A percentile compares a stretch with the other conserved stretches of the same genome.
Conservation (phyloP, 2,797 vertebrate genomes). For the Naso thynnoides region DNA sequence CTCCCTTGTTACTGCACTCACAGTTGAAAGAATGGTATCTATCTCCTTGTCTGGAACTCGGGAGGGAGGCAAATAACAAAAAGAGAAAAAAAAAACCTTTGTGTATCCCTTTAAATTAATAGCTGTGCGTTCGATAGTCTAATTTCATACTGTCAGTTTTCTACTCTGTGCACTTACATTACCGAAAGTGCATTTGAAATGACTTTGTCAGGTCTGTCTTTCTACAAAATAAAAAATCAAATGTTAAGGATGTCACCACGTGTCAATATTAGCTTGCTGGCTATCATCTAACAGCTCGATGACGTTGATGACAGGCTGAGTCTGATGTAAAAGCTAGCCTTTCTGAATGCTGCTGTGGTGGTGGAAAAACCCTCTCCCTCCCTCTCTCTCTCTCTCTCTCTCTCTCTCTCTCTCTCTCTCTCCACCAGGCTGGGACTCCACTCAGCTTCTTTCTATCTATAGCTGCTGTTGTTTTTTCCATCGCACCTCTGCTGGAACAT, state of each 20-base stretch:
- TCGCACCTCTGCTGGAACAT: constrained; percentile 56
- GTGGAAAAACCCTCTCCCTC: constrained; percentile 47
- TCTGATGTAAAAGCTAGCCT: constrained; percentile 17
- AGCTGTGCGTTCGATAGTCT: no score
- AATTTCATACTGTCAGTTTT: no score
- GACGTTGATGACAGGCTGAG: constrained; percentile 11
- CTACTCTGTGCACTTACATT: no score
- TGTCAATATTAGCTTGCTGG: background rate
- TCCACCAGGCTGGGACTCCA: constrained; percentile 25
- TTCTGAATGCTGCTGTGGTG: constrained; percentile 7
- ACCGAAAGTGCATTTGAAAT: no score
- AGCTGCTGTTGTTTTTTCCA: constrained; percentile 60
- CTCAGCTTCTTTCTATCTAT: constrained; percentile 64
- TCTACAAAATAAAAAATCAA: background rate
- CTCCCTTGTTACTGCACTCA: no score
- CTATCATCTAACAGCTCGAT: constrained; percentile 8
- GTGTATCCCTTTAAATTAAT: no score
- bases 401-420: background rate
- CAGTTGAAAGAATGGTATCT: no score
- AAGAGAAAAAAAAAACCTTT: no score
- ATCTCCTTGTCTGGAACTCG: no score
- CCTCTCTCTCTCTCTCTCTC: background rate
- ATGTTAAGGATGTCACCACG: background rate
- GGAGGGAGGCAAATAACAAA: no score
- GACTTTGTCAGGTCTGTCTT: no score